A percentile compares a stretch with the other conserved stretches of the same genome.
phyloP scores from a whole-genome alignment of 2,888 invertebrate species.

The Brassicogethes aeneus region DNA sequence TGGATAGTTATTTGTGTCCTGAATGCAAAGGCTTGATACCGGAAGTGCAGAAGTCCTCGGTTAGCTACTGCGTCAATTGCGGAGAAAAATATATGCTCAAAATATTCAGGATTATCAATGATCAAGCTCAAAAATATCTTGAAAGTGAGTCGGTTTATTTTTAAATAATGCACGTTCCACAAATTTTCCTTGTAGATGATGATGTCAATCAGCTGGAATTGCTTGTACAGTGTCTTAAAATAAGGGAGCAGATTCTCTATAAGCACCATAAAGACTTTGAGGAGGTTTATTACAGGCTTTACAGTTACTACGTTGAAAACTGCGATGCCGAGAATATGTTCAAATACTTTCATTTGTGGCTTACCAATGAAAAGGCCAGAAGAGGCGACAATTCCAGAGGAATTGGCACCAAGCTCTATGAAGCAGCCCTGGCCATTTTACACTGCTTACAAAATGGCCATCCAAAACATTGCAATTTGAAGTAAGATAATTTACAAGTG shows the following conservation, averaged over 20 bases:
- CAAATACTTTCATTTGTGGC: slow-evolving; percentile 31
- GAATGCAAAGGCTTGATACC: slow-evolving; percentile 35
- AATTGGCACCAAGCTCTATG: slow-evolving; percentile 29
- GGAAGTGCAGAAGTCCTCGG: slow-evolving; percentile 29
- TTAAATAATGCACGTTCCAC: not conserved
- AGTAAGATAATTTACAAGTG: slow-evolving; percentile 17
- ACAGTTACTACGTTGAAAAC: slow-evolving; percentile 43
- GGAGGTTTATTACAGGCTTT: slow-evolving; percentile 38
- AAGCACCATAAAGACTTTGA: slow-evolving; percentile 44
- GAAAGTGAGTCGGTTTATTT: slow-evolving; percentile 20
- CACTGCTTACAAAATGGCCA: slow-evolving; percentile 27
- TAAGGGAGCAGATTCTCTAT: slow-evolving; percentile 42
- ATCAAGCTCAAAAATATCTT: slow-evolving; percentile 31
- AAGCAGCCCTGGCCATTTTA: slow-evolving; percentile 30
- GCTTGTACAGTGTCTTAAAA: slow-evolving; percentile 40
- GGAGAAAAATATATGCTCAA: slow-evolving; percentile 24
- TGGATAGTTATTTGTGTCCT: slow-evolving; percentile 37
- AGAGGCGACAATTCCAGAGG: slow-evolving; percentile 27
- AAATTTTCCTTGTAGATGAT: slow-evolving; percentile 19
- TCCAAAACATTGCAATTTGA: slow-evolving; percentile 29
- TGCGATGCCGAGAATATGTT: slow-evolving; percentile 33
- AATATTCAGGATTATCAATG: slow-evolving; percentile 27
- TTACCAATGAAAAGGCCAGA: slow-evolving; percentile 29
- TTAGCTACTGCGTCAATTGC: slow-evolving; percentile 29
- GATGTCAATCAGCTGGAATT: slow-evolving; percentile 29